Evolutionary conservation across 2,797 vertebrate species (phyloP), one percentile per base, ranked within the genome.

Genomic region (Eulemur rubriventer): DNA sequence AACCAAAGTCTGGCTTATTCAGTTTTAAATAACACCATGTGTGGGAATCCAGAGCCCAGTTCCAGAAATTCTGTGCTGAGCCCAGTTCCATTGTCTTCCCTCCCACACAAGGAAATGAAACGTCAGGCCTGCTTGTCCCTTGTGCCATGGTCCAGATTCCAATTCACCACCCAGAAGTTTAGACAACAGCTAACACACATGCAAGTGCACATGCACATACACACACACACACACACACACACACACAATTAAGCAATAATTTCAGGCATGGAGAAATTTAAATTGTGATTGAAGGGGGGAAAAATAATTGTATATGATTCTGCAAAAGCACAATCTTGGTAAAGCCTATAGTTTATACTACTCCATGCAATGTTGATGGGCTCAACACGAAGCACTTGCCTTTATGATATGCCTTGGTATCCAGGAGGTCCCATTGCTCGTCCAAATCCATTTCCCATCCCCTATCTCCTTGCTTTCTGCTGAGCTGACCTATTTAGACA

Each of bases 11-110:
- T 92, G 94, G 28, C 82, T 84, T 38, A 41, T 41, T 89, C 85
- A 26, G 17, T 63, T 78, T 59, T 89, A 96, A 97, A 59, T 89
- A 55, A 46, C 6, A 95, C 35, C 86, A 57, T 41, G 6, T 96
- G 95, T 96, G 67, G 38, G 55, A 72, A 67, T 12, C 50, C n/a
- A 26, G 24, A 41, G 78, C 57, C 67, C 43, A 50, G 52, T 88
- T 91, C 61, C 91, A 91, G 76, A 94, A 90, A 33, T 46, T 26
- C 61, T 57, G n/a, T 7, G 6, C 41, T 2, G 14, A 79, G 80
- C 20, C 48, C 30, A 59, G 17, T 52, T 35, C 69, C 79, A 72
- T n/a, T 86, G 78, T 67, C 57, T 80, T 73, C 52, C 5, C 10
- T 86, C 50, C 52, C 30, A 50, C 9, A 59, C 20, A 78, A 9